These are phyloP conservation scores for Ochotona curzoniae DNA, from an alignment of 2,113 vertebrate species.

Conservation along the genomic window DNA sequence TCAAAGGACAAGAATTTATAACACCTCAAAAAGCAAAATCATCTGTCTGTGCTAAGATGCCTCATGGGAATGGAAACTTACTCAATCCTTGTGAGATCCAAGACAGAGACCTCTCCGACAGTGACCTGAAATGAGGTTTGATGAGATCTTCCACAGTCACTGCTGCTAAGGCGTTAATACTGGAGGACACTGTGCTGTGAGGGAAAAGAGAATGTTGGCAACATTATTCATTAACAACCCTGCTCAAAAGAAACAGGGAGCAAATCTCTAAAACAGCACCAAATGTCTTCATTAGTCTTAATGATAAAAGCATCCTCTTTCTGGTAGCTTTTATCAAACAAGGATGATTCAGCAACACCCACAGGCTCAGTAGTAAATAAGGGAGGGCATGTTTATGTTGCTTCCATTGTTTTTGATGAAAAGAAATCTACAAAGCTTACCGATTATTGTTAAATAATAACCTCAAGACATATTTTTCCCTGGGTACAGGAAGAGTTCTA, in stretches of 20 bases:
- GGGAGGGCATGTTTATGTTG: not conserved
- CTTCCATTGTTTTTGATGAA: not conserved
- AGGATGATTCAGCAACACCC: not conserved
- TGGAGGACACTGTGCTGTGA: conserved; percentile 92
- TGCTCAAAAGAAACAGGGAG: not conserved
- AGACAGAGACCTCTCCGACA: conserved; percentile 88
- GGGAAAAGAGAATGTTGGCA: not conserved
- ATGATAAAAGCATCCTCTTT: not conserved
- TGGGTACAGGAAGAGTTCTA: not conserved
- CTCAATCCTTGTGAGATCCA: conserved; percentile 90
- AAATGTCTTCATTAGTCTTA: conserved; percentile 16
- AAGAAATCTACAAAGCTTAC: not conserved
- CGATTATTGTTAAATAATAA: not conserved
- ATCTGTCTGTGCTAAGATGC: not conserved
- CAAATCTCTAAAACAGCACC: not conserved
- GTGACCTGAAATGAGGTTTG: conserved; percentile 82
- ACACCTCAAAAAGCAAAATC: not conserved
- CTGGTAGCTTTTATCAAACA: not conserved
- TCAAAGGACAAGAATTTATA: not conserved
- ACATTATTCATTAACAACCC: not conserved
- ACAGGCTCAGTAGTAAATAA: not conserved
- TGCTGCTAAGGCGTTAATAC: conserved; percentile 91
- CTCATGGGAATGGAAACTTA: conserved; percentile 77
- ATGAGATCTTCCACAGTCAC: conserved; percentile 92
- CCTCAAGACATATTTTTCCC: conserved; percentile 20